Conservation (phyloP, 2,888 invertebrate species). For the Incurvaria masculella region DNA sequence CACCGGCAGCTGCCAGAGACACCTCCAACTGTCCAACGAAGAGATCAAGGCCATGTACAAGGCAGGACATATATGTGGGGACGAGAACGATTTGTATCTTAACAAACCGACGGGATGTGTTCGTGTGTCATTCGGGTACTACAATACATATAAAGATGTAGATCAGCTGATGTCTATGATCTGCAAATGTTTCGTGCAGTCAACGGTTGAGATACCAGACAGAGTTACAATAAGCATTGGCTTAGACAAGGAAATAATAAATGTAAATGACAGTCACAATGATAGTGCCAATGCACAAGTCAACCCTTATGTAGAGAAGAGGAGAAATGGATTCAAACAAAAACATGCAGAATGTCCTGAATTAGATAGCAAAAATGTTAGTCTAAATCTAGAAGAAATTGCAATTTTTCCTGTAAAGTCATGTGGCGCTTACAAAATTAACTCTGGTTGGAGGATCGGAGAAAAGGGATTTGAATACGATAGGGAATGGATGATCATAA, state of each 20-base stretch:
- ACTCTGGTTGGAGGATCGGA: conserved; percentile 67
- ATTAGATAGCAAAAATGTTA: conserved; percentile 4
- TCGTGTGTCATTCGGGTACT: conserved; percentile 89
- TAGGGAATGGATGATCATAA: conserved; percentile 91
- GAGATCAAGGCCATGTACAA: conserved; percentile 75
- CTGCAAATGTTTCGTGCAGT: conserved; percentile 65
- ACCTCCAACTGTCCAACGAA: conserved; percentile 64
- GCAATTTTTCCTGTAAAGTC: conserved; percentile 87
- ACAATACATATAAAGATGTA: conserved; percentile 73
- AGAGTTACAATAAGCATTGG: conserved; percentile 23
- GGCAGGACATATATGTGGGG: conserved; percentile 90
- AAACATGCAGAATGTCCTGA: neutral
- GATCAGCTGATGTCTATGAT: conserved; percentile 72
- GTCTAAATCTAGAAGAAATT: conserved; percentile 30
- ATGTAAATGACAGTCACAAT: conserved; percentile 8
- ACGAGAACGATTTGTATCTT: conserved; percentile 78
- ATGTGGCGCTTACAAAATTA: conserved; percentile 74
- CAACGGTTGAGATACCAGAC: conserved; percentile 26
- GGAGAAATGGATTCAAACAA: conserved; percentile 13
- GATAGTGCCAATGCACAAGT: neutral
- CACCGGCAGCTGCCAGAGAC: conserved; percentile 88
- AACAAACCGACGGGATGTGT: conserved; percentile 91
- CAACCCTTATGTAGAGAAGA: neutral
- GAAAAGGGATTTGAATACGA: conserved; percentile 81
- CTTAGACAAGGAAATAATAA: conserved; percentile 11